phyloP scores from a whole-genome alignment of 2,888 invertebrate species.

The Eristalis pertinax region DNA sequence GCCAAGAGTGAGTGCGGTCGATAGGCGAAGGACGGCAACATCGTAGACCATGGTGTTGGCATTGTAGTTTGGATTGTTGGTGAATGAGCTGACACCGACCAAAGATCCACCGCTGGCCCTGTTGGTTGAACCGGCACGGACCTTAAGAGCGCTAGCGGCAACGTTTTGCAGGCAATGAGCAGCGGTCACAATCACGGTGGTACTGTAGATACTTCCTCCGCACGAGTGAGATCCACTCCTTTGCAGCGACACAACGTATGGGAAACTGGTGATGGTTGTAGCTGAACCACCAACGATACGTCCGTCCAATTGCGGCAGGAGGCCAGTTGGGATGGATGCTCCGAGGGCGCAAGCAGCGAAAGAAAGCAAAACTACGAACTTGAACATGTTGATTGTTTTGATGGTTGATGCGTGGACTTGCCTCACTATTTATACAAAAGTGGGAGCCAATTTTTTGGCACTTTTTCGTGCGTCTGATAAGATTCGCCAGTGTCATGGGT shows the following conservation, averaged over 20 bases:
- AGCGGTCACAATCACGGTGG: conserved; percentile 82
- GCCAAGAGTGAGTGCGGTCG: conserved; percentile 80
- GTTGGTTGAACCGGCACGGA: conserved; percentile 83
- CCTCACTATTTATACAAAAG: too few species aligned
- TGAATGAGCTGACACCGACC: conserved; percentile 69
- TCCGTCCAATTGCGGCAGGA: conserved; percentile 62
- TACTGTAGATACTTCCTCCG: conserved; percentile 82
- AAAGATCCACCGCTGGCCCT: conserved; percentile 76
- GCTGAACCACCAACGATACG: conserved; percentile 73
- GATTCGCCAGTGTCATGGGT: too few species aligned
- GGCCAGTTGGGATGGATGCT: conserved; percentile 74
- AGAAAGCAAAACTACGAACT: conserved; percentile 55
- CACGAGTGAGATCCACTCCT: conserved; percentile 81
- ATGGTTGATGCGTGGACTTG: neutral
- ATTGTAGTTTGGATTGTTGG: conserved; percentile 79
- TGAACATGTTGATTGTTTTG: conserved; percentile 40
- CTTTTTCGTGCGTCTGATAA: too few species aligned
- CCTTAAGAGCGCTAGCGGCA: conserved; percentile 61
- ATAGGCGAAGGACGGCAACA: conserved; percentile 83
- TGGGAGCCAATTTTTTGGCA: too few species aligned
- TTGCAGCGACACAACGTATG: conserved; percentile 63
- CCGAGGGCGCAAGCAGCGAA: conserved; percentile 75
- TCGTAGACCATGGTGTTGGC: conserved; percentile 82
- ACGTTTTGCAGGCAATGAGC: conserved; percentile 82
- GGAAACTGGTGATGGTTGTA: conserved; percentile 56